Percentiles rank a stretch among this genome's conserved stretches.
phyloP scores from a whole-genome alignment of 2,797 vertebrate species.

The Diplodus sargus region DNA sequence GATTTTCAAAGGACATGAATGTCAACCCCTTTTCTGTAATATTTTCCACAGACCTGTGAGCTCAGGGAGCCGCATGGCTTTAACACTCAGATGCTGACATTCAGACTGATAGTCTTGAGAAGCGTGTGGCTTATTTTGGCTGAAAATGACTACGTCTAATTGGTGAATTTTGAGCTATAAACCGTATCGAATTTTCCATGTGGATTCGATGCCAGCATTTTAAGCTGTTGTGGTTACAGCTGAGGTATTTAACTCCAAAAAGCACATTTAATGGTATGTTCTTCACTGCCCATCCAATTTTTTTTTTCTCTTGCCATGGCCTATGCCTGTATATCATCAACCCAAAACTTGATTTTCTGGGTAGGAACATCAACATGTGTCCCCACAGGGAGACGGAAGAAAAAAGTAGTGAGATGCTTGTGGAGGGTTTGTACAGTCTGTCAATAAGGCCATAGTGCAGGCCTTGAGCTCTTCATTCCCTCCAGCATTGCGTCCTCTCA shows the following conservation, averaged over 20 bases:
- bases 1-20: constrained; percentile 26
- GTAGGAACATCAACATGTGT: background rate
- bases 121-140: constrained; percentile 5
- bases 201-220: constrained; percentile 1
- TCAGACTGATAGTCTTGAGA: constrained; percentile 7
- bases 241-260: constrained; percentile 2
- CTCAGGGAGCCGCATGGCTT: background rate
- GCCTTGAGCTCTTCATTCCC: constrained; percentile 61
- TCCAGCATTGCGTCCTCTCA: constrained; percentile 68
- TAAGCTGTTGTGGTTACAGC: constrained; percentile 1
- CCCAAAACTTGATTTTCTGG: too few species aligned
- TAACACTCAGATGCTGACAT: background rate
- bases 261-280: background rate
- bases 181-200: background rate
- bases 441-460: constrained; percentile 53
- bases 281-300: background rate
- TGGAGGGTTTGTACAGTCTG: constrained; percentile 31
- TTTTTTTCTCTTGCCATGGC: background rate
- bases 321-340: background rate
- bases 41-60: background rate
- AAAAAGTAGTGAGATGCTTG: constrained; percentile 22
- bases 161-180: constrained; percentile 27
- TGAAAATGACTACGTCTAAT: constrained; percentile 20
- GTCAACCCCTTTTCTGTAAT: background rate
- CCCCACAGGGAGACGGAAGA: background rate